A percentile compares a stretch with the other conserved stretches of the same genome.
Conservation (phyloP, 2,113 vertebrate genomes). For the Sporophila hypoxantha region DNA sequence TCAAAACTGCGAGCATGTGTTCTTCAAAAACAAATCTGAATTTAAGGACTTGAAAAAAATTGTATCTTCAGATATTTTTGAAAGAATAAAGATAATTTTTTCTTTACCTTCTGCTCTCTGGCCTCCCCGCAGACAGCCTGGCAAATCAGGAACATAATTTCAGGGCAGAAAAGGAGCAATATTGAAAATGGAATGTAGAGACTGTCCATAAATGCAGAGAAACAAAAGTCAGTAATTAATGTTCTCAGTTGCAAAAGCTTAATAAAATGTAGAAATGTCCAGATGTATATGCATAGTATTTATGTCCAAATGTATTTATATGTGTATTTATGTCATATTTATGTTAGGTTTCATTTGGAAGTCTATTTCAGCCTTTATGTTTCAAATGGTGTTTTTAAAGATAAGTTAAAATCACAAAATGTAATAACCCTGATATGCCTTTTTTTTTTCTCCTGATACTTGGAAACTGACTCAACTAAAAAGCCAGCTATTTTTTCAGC, state of each 20-base stretch:
- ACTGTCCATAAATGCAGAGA: background rate
- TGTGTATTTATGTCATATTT: background rate
- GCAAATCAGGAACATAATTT: background rate
- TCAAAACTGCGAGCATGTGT: background rate
- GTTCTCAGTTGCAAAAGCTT: background rate
- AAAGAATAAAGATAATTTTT: background rate
- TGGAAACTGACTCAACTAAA: background rate
- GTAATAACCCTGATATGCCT: background rate
- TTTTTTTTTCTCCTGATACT: background rate
- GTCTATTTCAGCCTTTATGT: background rate
- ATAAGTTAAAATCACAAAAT: background rate
- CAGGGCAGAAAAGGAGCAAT: background rate
- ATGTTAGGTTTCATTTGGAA: background rate
- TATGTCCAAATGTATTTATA: background rate
- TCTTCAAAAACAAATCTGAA: background rate
- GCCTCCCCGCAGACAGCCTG: background rate
- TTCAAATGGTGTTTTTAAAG: background rate
- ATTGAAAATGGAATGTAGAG: background rate
- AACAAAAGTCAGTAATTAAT: accelerated
- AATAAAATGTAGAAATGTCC: background rate
- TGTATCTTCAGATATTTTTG: background rate
- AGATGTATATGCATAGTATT: background rate
- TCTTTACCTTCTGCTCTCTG: background rate
- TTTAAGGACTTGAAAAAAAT: background rate
- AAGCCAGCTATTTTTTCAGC: background rate